A percentile compares a stretch with the other conserved stretches of the same genome.
phyloP scores from a whole-genome alignment of 2,113 vertebrate genomes.

The Thunnus maccoyii region DNA sequence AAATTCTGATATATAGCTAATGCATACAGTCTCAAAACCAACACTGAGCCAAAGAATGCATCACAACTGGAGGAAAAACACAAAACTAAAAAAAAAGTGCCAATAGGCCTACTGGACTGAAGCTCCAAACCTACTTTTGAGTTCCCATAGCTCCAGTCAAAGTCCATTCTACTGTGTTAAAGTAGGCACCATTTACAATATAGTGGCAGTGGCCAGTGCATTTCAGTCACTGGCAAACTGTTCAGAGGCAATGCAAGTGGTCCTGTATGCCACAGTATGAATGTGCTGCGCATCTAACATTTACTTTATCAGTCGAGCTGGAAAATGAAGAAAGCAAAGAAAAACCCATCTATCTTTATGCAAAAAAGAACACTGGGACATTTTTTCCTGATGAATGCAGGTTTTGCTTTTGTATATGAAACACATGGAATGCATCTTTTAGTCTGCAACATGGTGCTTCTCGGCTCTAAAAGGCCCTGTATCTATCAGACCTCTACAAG shows the following conservation, averaged over 20 bases:
- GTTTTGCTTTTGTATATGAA: conserved; percentile 17
- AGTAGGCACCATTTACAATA: neutral
- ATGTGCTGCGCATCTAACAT: neutral
- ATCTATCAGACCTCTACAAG: conserved; percentile 69
- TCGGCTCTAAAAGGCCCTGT: conserved; percentile 49
- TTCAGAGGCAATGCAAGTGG: conserved; percentile 2
- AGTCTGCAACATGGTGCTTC: conserved; percentile 16
- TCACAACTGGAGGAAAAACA: too few relatives aligned
- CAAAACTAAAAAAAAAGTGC: too few relatives aligned
- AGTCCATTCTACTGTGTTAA: neutral
- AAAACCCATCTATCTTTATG: neutral
- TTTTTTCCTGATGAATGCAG: neutral
- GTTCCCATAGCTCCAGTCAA: neutral
- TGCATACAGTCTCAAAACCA: too few relatives aligned
- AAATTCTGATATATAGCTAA: too few relatives aligned
- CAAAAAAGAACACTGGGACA: neutral
- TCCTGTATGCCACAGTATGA: neutral
- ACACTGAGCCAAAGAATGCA: too few relatives aligned
- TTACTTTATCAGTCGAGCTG: neutral
- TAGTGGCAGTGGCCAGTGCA: neutral
- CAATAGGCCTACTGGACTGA: too few relatives aligned
- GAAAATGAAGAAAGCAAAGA: neutral
- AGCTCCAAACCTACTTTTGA: neutral
- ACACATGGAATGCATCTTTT: conserved; percentile 23
- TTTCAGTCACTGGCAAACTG: conserved; percentile 2